These are phyloP conservation scores for Diorhabda elongata DNA, from an alignment of 1,140 invertebrate genomes.

Conservation along the genomic window DNA sequence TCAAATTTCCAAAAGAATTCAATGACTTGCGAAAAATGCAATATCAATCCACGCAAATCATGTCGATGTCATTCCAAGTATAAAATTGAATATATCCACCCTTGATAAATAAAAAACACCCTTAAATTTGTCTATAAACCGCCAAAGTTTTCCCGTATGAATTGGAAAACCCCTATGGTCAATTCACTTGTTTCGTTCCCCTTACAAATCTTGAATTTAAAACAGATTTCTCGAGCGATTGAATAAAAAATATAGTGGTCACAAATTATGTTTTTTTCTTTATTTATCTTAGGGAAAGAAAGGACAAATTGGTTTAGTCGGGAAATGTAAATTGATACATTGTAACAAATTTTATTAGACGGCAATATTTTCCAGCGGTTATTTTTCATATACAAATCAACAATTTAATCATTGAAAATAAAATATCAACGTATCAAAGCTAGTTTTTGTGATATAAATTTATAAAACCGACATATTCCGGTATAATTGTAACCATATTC, in stretches of 20 bases:
- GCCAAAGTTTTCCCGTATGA: slow-evolving; percentile 18
- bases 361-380: no score
- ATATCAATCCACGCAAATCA: slow-evolving; percentile 10
- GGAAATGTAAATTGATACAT: neutral
- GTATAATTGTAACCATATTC: no score
- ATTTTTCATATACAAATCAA: no score
- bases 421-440: no score
- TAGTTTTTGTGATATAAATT: no score
- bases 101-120: slow-evolving; percentile 17
- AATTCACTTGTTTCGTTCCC: slow-evolving; percentile 15
- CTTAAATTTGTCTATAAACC: slow-evolving; percentile 21
- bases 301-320: neutral
- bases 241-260: slow-evolving; percentile 15
- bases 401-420: no score
- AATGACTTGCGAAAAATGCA: slow-evolving; percentile 7
- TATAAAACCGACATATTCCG: no score
- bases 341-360: neutral
- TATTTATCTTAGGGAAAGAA: neutral
- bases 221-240: slow-evolving; percentile 19
- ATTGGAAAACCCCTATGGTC: slow-evolving; percentile 19
- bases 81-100: slow-evolving; percentile 20
- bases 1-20: neutral
- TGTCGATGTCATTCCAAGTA: slow-evolving; percentile 10
- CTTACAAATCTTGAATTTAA: slow-evolving; percentile 22
- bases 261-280: neutral